These are phyloP conservation scores for Rhombomys opimus DNA, from an alignment of 2,113 vertebrate genomes.

Conservation along the genomic window DNA sequence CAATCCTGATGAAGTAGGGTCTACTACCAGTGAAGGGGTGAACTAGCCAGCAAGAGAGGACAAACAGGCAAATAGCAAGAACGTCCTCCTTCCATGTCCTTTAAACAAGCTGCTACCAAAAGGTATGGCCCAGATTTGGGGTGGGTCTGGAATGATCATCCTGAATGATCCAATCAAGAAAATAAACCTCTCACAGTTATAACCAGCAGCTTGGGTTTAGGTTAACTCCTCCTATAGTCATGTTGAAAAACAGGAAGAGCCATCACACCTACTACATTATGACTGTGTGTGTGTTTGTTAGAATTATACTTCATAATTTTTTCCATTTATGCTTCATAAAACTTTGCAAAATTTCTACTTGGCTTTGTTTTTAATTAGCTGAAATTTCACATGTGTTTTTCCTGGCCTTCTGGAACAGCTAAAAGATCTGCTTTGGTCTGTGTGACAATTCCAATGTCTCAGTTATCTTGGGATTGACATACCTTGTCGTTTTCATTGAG, in stretches of 20 bases:
- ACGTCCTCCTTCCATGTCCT: neutral
- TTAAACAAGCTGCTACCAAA: neutral
- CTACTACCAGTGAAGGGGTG: neutral
- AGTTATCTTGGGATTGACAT: neutral
- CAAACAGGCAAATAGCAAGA: neutral
- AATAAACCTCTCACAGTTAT: neutral
- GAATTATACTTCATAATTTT: neutral
- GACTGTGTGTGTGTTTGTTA: neutral
- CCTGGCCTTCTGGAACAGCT: neutral
- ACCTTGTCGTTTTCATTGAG: neutral
- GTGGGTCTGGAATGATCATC: neutral
- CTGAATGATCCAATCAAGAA: neutral
- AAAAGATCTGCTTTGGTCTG: neutral
- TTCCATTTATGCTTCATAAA: neutral
- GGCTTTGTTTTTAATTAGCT: neutral
- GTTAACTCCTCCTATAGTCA: neutral
- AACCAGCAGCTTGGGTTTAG: neutral
- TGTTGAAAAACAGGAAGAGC: neutral
- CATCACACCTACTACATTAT: neutral
- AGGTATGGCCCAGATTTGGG: neutral
- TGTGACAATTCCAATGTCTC: neutral
- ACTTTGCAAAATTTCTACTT: neutral
- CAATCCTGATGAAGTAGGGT: neutral
- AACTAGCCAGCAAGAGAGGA: neutral
- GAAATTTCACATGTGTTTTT: neutral